Percentiles rank a stretch among this genome's conserved stretches.
phyloP scores from a whole-genome alignment of 1,140 invertebrate species.

The Drosophila athabasca region DNA sequence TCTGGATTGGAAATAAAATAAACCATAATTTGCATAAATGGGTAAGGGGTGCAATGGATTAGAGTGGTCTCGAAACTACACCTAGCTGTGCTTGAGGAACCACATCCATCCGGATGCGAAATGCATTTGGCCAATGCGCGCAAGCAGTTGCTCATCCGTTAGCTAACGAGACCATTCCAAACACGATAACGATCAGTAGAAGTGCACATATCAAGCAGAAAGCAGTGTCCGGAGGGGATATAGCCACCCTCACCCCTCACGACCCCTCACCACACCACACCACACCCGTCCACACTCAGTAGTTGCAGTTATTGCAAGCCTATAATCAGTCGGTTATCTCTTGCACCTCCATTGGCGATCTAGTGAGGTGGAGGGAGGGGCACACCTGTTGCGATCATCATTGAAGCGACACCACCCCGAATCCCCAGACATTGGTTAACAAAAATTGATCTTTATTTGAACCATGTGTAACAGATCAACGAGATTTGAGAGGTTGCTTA shows the following conservation, averaged over 20 bases:
- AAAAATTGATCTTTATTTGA: conserved; percentile 9
- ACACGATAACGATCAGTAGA: conserved; percentile 79
- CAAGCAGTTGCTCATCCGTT: conserved; percentile 67
- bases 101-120: conserved; percentile 28
- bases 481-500: neutral
- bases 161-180: conserved; percentile 83
- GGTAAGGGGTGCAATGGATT: conserved; percentile 75
- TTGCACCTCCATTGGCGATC: conserved; percentile 24
- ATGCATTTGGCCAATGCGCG: conserved; percentile 53
- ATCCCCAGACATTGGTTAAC: neutral
- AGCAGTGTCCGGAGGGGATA: conserved; percentile 11
- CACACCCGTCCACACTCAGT: conserved; percentile 4
- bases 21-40: conserved; percentile 70
- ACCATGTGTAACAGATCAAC: neutral
- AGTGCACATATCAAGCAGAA: conserved; percentile 66
- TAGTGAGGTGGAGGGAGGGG: conserved; percentile 2
- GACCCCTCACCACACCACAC: conserved; percentile 1
- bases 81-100: conserved; percentile 25
- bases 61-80: conserved; percentile 83
- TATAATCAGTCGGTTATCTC: conserved; percentile 50
- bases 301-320: conserved; percentile 6
- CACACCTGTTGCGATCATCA: neutral
- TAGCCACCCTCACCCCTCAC: neutral
- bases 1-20: neutral
- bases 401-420: neutral